A percentile compares a stretch with the other conserved stretches of the same genome.
phyloP scores from a whole-genome alignment of 23 tunicate genomes.

The Styela plicata region DNA sequence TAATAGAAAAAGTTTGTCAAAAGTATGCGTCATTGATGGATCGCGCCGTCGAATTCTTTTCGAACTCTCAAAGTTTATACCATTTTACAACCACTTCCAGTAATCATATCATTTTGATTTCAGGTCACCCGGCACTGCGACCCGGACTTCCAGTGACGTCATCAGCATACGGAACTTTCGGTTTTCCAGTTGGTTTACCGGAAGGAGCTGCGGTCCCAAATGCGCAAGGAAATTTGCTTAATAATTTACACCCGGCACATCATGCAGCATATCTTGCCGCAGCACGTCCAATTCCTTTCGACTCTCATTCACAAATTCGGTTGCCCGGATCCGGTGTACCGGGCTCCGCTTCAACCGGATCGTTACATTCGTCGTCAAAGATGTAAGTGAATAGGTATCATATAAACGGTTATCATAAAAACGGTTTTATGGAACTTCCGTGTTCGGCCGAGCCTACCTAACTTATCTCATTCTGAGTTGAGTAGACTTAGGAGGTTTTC shows the following conservation, averaged over 20 bases:
- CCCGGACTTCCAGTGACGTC: conserved; percentile 4
- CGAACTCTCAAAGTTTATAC: no score
- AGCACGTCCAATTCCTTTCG: conserved; percentile 8
- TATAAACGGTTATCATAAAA: no score
- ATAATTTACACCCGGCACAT: conserved; percentile 20
- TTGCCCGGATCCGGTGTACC: background rate
- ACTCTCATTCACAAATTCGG: conserved; percentile 12
- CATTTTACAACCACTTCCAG: no score
- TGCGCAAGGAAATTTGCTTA: background rate
- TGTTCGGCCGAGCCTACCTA: no score
- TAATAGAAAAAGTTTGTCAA: no score
- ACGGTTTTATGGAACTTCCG: no score
- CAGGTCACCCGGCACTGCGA: conserved; percentile 13
- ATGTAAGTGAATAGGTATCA: background rate
- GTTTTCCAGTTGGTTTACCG: conserved; percentile 30
- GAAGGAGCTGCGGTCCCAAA: background rate
- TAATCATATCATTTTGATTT: no score
- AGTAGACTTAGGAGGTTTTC: no score
- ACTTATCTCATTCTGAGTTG: no score
- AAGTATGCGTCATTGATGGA: no score
- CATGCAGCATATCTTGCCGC: conserved; percentile 37
- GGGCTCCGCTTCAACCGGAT: background rate
- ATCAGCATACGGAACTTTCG: conserved; percentile 6
- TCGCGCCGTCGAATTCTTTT: no score
- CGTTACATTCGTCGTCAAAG: background rate